These are phyloP conservation scores for Lordiphosa clarofinis DNA, from an alignment of 1,140 invertebrate species.

Conservation along the genomic window DNA sequence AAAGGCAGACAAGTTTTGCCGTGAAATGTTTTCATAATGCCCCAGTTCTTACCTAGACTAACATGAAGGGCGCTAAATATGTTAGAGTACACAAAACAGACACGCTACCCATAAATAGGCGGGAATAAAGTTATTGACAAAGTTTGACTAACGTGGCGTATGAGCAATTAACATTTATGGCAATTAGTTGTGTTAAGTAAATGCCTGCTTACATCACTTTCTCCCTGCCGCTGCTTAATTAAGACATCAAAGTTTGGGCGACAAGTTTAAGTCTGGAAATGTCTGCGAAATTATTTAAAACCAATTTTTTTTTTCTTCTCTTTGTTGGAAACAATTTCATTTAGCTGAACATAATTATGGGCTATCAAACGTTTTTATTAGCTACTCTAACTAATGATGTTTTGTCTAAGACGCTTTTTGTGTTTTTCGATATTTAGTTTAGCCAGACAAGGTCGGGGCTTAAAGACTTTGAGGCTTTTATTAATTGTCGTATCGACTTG, in stretches of 20 bases:
- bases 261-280: conserved; percentile 20
- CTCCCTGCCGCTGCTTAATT: conserved; percentile 25
- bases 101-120: conserved; percentile 29
- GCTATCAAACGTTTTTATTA: conserved; percentile 69
- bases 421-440: conserved; percentile 13
- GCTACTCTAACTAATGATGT: conserved; percentile 63
- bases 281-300: conserved; percentile 5
- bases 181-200: conserved; percentile 65
- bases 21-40: conserved; percentile 56
- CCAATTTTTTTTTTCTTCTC: not conserved
- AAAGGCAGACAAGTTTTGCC: conserved; percentile 14
- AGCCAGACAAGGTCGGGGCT: conserved; percentile 47
- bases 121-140: conserved; percentile 39
- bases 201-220: conserved; percentile 45
- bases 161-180: conserved; percentile 76
- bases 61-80: conserved; percentile 18
- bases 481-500: conserved; percentile 52
- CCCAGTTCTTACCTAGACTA: conserved; percentile 49
- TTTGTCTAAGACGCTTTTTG: conserved; percentile 9
- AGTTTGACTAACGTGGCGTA: conserved; percentile 58
- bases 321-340: conserved; percentile 16
- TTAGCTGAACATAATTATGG: conserved; percentile 52
- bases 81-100: conserved; percentile 17
- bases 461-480: conserved; percentile 41
- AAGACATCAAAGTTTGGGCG: conserved; percentile 35